Evolutionary conservation across 1,140 invertebrate genomes (phyloP), one percentile per base, ranked within the genome.

Genomic region (Macrocentrus cingulum): DNA sequence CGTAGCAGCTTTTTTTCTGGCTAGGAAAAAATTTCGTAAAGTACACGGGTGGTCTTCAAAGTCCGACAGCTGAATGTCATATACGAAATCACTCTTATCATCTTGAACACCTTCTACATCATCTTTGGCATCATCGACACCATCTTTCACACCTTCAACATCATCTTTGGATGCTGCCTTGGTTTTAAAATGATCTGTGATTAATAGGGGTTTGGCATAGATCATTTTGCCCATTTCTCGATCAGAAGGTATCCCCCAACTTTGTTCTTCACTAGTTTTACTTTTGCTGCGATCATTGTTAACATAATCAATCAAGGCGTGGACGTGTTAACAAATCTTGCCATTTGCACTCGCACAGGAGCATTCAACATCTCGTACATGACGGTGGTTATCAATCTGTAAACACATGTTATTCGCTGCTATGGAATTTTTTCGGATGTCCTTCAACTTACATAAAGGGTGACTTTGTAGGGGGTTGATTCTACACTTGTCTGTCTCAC

Each of bases 291-390:
- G 2, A 37, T 58, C 44, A 2, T 25, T 23, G 48, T 62, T 54
- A 20, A 58, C 39, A 19, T 50, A 58, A 16, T 36, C 13, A 32
- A 59, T 62, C 6, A 58, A 18, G 5, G 60, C 44, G 23, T 4
- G 50, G 44, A 62, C 50, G 42, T 62, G 60, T 37, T 59, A 59
- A 19, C 60, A 62, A 36, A 50, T 54, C 22, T 6, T 6, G 9
- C 39, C 19, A 11, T 15, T 23, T 6, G 8, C 15, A 18, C 41
- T 18, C 0, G 54, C 54, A 48, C 54, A 62, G 1, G 18, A 25
- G 34, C 54, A 57, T 2, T 22, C 1, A 1, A 44, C 49, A 34
- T 36, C n/a, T 18, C 15, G 41, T 22, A 57, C 41, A 16, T 48
- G n/a, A 18, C 50, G 53, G 11, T 45, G 37, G 29, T 19, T 11